Evolutionary conservation across 2,888 invertebrate genomes (phyloP).

Genomic region (Micropterix aruncella): DNA sequence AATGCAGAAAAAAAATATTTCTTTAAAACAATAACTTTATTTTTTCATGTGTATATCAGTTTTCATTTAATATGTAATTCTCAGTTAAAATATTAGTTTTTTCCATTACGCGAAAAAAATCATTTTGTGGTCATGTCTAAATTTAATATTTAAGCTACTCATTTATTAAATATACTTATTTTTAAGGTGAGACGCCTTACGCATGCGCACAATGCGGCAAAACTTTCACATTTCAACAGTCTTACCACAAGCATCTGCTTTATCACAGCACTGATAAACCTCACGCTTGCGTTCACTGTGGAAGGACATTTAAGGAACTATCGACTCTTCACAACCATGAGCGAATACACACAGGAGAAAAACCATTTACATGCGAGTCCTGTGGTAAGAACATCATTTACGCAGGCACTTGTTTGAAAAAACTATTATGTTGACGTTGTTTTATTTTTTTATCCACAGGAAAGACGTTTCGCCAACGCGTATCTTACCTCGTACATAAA

Average conservation of each 20-base stretch:
- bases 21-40: too few species aligned
- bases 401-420: too few species aligned
- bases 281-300: constrained; percentile 59
- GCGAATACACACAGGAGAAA: constrained; percentile 72
- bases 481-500: constrained; percentile 72
- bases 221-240: constrained; percentile 81
- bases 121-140: too few species aligned
- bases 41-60: too few species aligned
- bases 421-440: too few species aligned
- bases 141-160: too few species aligned
- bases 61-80: too few species aligned
- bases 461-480: constrained; percentile 75
- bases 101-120: too few species aligned
- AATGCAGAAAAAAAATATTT: too few species aligned
- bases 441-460: constrained; percentile 34
- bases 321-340: constrained; percentile 80
- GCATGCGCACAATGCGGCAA: constrained; percentile 69
- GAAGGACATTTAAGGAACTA: constrained; percentile 72
- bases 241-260: constrained; percentile 76
- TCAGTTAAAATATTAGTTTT: too few species aligned
- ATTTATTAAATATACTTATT: constrained; percentile 7
- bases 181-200: constrained; percentile 76
- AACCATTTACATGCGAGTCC: constrained; percentile 76
- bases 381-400: constrained; percentile 52
- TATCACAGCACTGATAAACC: constrained; percentile 82